Percentiles rank a stretch among this genome's conserved stretches.
Evolutionary conservation across 2,888 invertebrate genomes (phyloP).

Genomic region (Hydroisotoma schaefferi): DNA sequence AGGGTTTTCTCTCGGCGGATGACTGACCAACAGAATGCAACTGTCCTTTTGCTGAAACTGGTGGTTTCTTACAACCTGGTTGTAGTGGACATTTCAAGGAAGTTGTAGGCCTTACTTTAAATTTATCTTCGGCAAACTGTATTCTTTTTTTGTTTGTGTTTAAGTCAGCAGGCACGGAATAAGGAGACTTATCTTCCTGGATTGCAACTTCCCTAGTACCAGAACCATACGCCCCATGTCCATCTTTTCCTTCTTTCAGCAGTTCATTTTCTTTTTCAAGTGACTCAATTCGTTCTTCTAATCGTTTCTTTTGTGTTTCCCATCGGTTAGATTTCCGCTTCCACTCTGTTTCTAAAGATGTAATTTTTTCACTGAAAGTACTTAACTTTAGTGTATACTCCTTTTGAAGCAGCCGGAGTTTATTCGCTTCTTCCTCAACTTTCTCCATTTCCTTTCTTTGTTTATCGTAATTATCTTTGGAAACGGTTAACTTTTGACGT

Average conservation of each 20-base stretch:
- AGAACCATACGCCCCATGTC: too few species aligned
- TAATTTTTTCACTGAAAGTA: neutral
- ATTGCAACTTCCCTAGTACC: neutral
- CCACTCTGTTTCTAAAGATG: neutral
- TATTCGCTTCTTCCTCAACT: neutral
- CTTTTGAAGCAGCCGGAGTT: neutral
- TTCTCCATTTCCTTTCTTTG: neutral
- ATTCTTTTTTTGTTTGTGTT: neutral
- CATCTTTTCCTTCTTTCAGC: neutral
- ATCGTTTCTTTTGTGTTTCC: neutral
- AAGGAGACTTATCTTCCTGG: neutral
- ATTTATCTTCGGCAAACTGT: constrained; percentile 2
- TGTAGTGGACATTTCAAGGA: too few species aligned
- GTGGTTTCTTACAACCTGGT: too few species aligned
- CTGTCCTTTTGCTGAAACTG: too few species aligned
- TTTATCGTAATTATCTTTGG: neutral
- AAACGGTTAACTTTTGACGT: neutral
- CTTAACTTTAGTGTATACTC: neutral
- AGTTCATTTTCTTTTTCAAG: constrained; percentile 1
- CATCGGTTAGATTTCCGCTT: neutral
- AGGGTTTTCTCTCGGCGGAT: too few species aligned
- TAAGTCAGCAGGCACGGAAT: too few species aligned
- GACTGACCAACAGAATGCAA: too few species aligned
- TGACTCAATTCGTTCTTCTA: neutral
- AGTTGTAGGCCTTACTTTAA: too few species aligned